Evolutionary conservation across 2,113 vertebrate species (phyloP), one percentile per base, ranked within the genome.

Genomic region (Melanerpes formicivorus): DNA sequence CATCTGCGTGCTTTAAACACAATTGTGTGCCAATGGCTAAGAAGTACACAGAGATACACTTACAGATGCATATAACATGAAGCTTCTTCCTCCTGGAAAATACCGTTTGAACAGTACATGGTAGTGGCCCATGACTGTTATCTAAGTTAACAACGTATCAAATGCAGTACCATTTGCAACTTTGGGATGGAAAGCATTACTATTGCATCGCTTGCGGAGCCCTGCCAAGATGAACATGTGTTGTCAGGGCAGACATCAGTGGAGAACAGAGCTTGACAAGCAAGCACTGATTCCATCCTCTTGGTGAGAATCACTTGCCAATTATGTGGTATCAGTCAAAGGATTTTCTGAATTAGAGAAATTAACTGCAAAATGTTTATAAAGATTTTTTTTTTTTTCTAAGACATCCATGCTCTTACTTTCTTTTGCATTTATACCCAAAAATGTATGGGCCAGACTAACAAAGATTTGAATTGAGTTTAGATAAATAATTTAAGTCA

Each of bases 1-100:
- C 98, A 98, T 98, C 98, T 98, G 98, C 85, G 88, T 97, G 96
- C 96, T 95, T 97, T 96, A 95, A 97, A 96, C 96, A 93, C 84
- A 91, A 90, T 78, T 93, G 90, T 93, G 96, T 97, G 97, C 97
- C 98, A 98, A 88, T 74, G 93, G 95, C 87, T 81, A 88, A 89
- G 66, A 95, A 96, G 89, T 29, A 81, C 2, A 58, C 27, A 67
- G 69, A 86, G 27, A 90, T 42, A 37, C 55, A 66, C 50, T 22
- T 10, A 81, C 0, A 18, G 63, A 64, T 16, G 32, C 34, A 62
- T 14, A 34, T 90, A 90, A 62, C 32, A 80, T 82, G 90, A 93
- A 92, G 84, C 92, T 96, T 72, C 96, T 90, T 95, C 70, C 32
- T 62, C 91, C 88, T 79, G 91, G 65, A 96, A 97, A 93, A 96